Conservation (phyloP, 2,888 invertebrate species). For the Hypena proboscidalis region DNA sequence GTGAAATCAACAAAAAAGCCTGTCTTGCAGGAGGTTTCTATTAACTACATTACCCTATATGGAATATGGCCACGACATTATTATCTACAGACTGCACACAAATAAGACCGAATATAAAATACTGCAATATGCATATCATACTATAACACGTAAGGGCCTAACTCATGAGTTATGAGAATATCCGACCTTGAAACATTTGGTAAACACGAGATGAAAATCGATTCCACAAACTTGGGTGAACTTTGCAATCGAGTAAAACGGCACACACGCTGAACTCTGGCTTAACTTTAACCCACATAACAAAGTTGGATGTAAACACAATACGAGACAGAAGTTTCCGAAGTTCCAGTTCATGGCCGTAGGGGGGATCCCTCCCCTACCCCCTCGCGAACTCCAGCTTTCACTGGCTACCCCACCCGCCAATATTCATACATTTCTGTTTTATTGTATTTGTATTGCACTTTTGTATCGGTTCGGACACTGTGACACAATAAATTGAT, state of each 20-base stretch:
- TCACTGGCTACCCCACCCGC: slow-evolving; percentile 22
- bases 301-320: slow-evolving; percentile 86
- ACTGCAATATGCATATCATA: slow-evolving; percentile 5
- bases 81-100: no score
- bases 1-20: no score
- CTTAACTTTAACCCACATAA: slow-evolving; percentile 86
- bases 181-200: slow-evolving; percentile 78
- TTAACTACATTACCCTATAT: no score
- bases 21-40: no score
- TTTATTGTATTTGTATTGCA: slow-evolving; percentile 39
- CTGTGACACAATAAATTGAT: slow-evolving; percentile 33
- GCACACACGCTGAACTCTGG: slow-evolving; percentile 83
- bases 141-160: slow-evolving; percentile 13
- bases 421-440: slow-evolving; percentile 42
- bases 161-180: slow-evolving; percentile 32
- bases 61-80: no score
- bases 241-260: slow-evolving; percentile 78
- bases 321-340: slow-evolving; percentile 82
- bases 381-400: slow-evolving; percentile 33
- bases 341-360: slow-evolving; percentile 84
- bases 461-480: slow-evolving; percentile 40
- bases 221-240: slow-evolving; percentile 79
- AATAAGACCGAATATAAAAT: no score
- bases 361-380: slow-evolving; percentile 51
- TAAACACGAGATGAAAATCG: slow-evolving; percentile 83